Evolutionary conservation across 2,113 vertebrate genomes (phyloP).

Genomic region (rat (Rattus norvegicus)): DNA sequence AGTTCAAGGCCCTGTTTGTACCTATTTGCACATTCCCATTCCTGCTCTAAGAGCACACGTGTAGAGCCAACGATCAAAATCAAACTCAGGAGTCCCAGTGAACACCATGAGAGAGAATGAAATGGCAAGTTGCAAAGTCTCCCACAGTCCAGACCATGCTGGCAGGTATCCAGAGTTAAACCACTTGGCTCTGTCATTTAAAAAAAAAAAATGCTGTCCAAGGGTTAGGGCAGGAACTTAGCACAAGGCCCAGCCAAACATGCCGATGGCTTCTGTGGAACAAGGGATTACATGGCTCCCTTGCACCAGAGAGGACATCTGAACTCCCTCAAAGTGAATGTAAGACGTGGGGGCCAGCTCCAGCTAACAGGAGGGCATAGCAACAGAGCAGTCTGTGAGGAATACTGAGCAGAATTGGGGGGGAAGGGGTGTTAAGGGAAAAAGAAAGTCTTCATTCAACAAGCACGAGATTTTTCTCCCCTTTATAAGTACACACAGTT

Average conservation of each 20-base stretch:
- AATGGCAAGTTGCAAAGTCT: neutral
- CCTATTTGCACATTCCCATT: neutral
- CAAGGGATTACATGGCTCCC: neutral
- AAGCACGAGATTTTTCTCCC: neutral
- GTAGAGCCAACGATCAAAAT: neutral
- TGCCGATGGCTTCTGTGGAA: neutral
- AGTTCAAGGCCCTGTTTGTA: neutral
- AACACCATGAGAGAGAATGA: neutral
- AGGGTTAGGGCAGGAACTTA: neutral
- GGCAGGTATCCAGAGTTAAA: neutral
- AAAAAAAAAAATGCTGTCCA: neutral
- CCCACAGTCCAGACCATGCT: neutral
- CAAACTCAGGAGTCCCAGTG: neutral
- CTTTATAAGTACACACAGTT: neutral
- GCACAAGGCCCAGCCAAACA: neutral
- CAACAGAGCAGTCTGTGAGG: neutral
- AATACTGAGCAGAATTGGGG: neutral
- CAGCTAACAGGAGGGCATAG: neutral
- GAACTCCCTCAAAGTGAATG: neutral
- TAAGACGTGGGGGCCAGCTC: neutral
- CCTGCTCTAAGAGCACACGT: neutral
- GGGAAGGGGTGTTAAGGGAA: rapidly evolving
- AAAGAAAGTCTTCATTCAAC: neutral
- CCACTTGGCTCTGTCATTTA: neutral
- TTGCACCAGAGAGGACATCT: neutral